Base-by-base conservation (phyloP, 2,888 invertebrate species). In the Athalia circularis region DNA sequence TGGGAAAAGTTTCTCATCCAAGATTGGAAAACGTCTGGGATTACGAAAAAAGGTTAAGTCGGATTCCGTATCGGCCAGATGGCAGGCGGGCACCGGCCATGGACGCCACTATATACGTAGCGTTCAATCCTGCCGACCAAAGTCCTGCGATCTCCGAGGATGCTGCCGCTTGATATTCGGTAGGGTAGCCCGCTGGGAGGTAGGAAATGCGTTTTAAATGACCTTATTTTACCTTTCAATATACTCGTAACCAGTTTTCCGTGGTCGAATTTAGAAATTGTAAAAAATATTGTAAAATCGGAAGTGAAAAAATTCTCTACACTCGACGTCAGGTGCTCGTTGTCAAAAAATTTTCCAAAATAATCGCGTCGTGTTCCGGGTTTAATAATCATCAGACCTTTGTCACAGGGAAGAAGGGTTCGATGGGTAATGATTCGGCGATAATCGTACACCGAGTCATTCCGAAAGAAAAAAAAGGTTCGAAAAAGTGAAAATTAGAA, bases 1-100 rank as follows among this genome's bases (percentile, higher is more conserved):
- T 62, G 75, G 52, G 50, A 78, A 81, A 77, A 75, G 81, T 84
- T 82, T 81, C 82, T 84, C 84, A 82, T 84, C 82, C 81, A 81
- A 82, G 85, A 85, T 86, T 83, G 84, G 85, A 84, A 85, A 86
- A 85, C 83, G 85, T 84, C 85, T 84, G 86, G 88, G 86, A 88
- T 88, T 88, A 88, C 87, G 85, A 84, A 80, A 83, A 82, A 81
- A 77, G 65, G 84, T 84, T 83, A 85, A 86, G 87, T 85, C 84
- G 86, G 86, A 87, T 87, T 86, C 86, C 86, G 84, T 86, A 87
- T 86, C 87, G 86, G 83, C 84, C 88, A 88, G 88, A 88, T 88
- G 88, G 88, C 84, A 84, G 84, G 83, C 87, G 86, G 79, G 57
- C 77, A 77, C 79, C 83, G 83, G 82, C 80, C 80, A 83, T 82